These are phyloP conservation scores for Pedionomus torquatus DNA, from an alignment of 2,113 vertebrate genomes.

Conservation along the genomic window DNA sequence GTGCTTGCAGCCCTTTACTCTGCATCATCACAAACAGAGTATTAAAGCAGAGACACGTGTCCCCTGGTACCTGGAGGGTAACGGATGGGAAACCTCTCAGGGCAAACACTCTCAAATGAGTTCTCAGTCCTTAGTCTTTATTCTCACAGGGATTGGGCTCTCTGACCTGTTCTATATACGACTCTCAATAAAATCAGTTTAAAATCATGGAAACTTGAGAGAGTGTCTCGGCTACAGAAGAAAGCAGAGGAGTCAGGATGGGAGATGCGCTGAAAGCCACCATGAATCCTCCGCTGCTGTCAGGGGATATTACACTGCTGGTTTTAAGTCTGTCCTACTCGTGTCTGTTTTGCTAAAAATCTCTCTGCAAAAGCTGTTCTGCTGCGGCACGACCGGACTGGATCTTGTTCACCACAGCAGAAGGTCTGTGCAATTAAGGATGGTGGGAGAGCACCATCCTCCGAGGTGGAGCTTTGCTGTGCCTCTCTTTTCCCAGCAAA, in stretches of 20 bases:
- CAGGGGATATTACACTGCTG: background rate
- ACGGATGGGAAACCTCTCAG: background rate
- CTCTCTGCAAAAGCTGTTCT: no score
- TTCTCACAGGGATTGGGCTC: background rate
- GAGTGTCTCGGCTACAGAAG: background rate
- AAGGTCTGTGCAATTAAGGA: fast-evolving
- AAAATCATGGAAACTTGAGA: background rate
- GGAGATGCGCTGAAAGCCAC: background rate
- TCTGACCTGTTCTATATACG: background rate
- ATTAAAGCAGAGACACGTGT: background rate
- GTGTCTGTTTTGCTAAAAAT: background rate
- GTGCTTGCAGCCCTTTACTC: background rate
- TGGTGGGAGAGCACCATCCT: background rate
- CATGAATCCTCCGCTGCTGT: background rate
- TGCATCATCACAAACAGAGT: background rate
- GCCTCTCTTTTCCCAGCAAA: background rate
- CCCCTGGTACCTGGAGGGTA: background rate
- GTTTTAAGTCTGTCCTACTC: background rate
- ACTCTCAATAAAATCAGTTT: background rate
- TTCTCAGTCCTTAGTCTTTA: background rate
- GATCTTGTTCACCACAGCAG: background rate
- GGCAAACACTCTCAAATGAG: background rate
- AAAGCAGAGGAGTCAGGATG: background rate
- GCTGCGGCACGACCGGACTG: fast-evolving
- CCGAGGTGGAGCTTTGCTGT: background rate